Base-by-base conservation (phyloP, 2,888 invertebrate genomes). In the Thereva unica region DNA sequence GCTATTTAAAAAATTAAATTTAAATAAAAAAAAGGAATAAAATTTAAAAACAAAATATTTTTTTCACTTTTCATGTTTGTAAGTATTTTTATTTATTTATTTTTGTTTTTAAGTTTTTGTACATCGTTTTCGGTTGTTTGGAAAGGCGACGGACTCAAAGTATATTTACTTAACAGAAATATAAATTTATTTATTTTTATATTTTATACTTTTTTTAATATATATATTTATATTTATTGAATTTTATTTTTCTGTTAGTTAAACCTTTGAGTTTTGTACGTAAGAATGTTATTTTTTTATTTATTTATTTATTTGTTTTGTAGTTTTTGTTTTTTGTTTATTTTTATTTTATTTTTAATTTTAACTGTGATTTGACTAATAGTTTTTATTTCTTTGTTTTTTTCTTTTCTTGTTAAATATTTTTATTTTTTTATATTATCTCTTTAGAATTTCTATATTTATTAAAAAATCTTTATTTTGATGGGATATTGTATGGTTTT, bases 101-200 rank as follows among this genome's bases (percentile, higher is more conserved):
- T 69, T 64, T 56, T n/a, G n/a, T 63, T 56, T 47, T 53, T 67
- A 40, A 50, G 64, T 68, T 56, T 66, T 64, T 37, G 68, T 69
- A 66, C 50, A 59, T 61, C 67, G 47, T 57, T 63, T 61, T 67
- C 66, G 45, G 66, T 67, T 67, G 66, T 67, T 52, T 67, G 59
- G 23, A 67, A 67, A 67, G 66, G 66, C 66, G 59, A 67, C 61
- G 52, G 59, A 67, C 53, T 41, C 59, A 47, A 50, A 34, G 42
- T 12, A 50, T 44, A 63, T 45, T 63, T 41, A 63, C 34, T 63
- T 63, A 50, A 52, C 12, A 50, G 52, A 23, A 23, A 23, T 23
- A 23, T 23, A 23, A 23, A 23, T 23, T 23, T 23, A 23, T 23
- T 23, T 23, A 23, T 23, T 23, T 23, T 2, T 23, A 23, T 23